Evolutionary conservation across 2,797 vertebrate genomes (phyloP).

Genomic region (Poecilia velifera): DNA sequence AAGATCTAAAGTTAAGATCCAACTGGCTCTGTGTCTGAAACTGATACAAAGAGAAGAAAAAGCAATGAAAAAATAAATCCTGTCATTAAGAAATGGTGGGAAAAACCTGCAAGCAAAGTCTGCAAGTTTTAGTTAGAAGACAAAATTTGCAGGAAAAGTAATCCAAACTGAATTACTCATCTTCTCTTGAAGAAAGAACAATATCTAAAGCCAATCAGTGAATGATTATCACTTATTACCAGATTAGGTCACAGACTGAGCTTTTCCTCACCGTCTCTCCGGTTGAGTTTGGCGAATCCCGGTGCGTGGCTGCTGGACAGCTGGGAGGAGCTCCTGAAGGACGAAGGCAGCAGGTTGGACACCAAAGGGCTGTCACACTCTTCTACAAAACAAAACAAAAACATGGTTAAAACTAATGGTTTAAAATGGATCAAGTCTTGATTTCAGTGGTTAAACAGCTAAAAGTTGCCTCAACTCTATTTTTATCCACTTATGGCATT

Average conservation of each 20-base stretch:
- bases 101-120: neutral
- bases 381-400: conserved; percentile 57
- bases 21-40: neutral
- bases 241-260: neutral
- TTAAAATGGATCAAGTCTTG: neutral
- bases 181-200: neutral
- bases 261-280: conserved; percentile 75
- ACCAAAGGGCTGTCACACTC: conserved; percentile 75
- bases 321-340: conserved; percentile 80
- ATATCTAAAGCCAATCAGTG: neutral
- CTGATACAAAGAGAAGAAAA: neutral
- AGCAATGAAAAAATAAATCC: neutral
- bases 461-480: neutral
- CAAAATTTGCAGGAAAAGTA: neutral
- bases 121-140: neutral
- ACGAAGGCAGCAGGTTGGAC: conserved; percentile 68
- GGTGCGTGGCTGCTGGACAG: conserved; percentile 75
- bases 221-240: neutral
- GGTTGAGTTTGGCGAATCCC: conserved; percentile 79
- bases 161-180: neutral
- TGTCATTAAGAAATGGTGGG: neutral
- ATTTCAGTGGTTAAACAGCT: neutral
- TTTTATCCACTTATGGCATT: neutral
- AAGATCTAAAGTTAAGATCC: neutral
- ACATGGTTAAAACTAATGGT: neutral